Percentiles rank a stretch among this genome's conserved stretches.
phyloP scores from a whole-genome alignment of 2,797 vertebrate genomes.

The Cryptoprocta ferox region DNA sequence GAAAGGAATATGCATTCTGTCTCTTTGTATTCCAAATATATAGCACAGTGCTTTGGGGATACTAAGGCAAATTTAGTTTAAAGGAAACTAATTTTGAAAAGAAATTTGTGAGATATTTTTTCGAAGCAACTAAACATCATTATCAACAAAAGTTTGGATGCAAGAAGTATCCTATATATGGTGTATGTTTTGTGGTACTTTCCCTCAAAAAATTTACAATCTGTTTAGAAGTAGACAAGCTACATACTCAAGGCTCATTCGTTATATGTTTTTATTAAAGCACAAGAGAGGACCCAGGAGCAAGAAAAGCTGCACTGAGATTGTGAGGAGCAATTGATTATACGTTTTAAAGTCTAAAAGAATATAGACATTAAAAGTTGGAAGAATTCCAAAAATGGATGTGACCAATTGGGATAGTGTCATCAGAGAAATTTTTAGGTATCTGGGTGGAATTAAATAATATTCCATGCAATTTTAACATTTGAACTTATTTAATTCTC shows the following conservation, averaged over 20 bases:
- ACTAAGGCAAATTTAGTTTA: constrained; percentile 29
- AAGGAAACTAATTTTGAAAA: constrained; percentile 51
- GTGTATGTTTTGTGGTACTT: neutral
- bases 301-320: neutral
- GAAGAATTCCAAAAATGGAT: neutral
- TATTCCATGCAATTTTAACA: neutral
- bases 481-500: neutral
- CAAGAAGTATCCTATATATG: neutral
- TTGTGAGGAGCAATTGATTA: neutral
- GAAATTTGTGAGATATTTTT: neutral
- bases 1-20: neutral
- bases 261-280: neutral
- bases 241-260: neutral
- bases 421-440: neutral
- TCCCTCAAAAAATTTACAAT: neutral
- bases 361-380: neutral
- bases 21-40: neutral
- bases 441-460: neutral
- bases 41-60: constrained; percentile 2
- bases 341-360: neutral
- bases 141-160: neutral
- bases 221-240: neutral
- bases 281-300: neutral
- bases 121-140: neutral
- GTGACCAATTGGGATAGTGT: neutral